Evolutionary conservation across 2,888 invertebrate species (phyloP).

Genomic region (Abscondita cerata): DNA sequence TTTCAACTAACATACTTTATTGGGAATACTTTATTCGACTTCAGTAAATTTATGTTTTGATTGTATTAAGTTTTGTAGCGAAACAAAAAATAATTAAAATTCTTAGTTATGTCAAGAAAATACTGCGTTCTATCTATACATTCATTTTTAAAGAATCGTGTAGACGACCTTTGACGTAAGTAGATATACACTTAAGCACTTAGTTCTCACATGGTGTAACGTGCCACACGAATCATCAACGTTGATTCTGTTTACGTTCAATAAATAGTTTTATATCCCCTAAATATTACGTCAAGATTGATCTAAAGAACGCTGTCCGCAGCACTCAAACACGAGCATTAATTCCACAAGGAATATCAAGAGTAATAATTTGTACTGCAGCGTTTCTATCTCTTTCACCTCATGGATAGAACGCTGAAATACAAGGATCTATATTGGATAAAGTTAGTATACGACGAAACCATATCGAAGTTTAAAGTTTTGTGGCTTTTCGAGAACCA

Average conservation of each 20-base stretch:
- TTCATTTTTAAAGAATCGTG: too few species aligned
- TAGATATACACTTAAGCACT: neutral
- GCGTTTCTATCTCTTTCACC: conserved; percentile 1
- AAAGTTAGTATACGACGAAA: conserved; percentile 4
- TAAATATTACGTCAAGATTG: conserved; percentile 7
- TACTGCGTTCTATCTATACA: too few species aligned
- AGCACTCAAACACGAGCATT: neutral
- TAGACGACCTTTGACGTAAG: neutral
- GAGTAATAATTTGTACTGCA: conserved; percentile 8
- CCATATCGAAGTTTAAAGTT: neutral
- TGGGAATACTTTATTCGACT: conserved; percentile 25
- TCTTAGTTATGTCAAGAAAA: too few species aligned
- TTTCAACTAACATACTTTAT: conserved; percentile 24
- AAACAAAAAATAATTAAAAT: too few species aligned
- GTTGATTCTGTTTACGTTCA: neutral
- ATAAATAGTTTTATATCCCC: conserved; percentile 6
- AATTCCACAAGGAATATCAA: conserved; percentile 7
- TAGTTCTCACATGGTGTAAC: neutral
- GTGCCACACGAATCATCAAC: conserved; percentile 4
- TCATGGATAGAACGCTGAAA: neutral
- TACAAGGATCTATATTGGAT: neutral
- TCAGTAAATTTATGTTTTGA: conserved; percentile 30
- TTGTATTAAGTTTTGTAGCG: conserved; percentile 20
- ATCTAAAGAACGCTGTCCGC: conserved; percentile 3
- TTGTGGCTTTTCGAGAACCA: neutral